These are phyloP conservation scores for Melanostoma scalare DNA, from an alignment of 2,888 invertebrate species.

Conservation along the genomic window DNA sequence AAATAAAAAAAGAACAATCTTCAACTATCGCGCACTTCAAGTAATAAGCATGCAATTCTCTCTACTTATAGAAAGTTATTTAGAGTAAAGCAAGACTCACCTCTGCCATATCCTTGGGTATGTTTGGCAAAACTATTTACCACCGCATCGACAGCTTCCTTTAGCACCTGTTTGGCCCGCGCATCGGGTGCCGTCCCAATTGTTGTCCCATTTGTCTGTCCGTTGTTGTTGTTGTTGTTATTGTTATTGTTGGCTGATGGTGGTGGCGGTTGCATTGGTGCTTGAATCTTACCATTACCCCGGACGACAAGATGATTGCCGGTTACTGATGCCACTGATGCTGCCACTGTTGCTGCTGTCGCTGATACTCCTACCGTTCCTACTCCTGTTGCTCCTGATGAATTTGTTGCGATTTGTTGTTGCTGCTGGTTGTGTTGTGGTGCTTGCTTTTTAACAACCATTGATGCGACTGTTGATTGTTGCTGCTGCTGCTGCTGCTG, in stretches of 20 bases:
- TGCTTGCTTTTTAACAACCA: slow-evolving; percentile 40
- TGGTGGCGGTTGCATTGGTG: slow-evolving; percentile 75
- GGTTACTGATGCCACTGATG: slow-evolving; percentile 70
- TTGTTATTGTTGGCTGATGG: slow-evolving; percentile 66
- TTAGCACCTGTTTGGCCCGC: slow-evolving; percentile 84
- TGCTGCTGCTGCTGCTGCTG: slow-evolving; percentile 41
- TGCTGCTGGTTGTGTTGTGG: slow-evolving; percentile 53
- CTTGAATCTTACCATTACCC: slow-evolving; percentile 75
- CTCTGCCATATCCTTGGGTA: slow-evolving; percentile 87
- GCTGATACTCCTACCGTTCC: slow-evolving; percentile 58
- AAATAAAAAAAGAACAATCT: neutral
- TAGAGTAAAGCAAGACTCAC: slow-evolving; percentile 80
- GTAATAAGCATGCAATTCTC: neutral
- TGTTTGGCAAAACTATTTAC: slow-evolving; percentile 89
- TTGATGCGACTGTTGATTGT: slow-evolving; percentile 52
- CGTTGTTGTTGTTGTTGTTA: slow-evolving; percentile 46
- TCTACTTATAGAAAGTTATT: slow-evolving; percentile 35
- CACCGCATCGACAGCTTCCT: slow-evolving; percentile 89
- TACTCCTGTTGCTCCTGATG: slow-evolving; percentile 64
- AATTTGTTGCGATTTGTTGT: slow-evolving; percentile 61
- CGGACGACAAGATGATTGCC: slow-evolving; percentile 73
- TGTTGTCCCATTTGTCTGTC: slow-evolving; percentile 66
- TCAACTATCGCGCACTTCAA: neutral
- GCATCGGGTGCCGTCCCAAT: slow-evolving; percentile 82
- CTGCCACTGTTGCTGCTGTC: slow-evolving; percentile 66